Conservation (phyloP, 1,140 invertebrate genomes). For the Drosophila tristis region DNA sequence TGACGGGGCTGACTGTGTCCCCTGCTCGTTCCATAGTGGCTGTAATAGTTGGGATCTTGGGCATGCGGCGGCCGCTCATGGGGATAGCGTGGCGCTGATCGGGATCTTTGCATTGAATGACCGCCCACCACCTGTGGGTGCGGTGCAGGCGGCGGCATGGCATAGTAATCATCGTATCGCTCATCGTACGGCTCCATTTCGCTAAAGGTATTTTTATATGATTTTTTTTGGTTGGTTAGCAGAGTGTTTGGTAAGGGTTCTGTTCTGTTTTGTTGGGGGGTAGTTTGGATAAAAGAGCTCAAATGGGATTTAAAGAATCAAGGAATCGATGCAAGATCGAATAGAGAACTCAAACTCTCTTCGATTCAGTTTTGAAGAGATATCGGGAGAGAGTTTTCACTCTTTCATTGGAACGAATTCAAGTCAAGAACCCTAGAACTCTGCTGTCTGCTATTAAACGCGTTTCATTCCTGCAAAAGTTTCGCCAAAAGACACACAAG, state of each 20-base stretch:
- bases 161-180: conserved; percentile 72
- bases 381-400: too few relatives aligned
- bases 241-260: conserved; percentile 10
- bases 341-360: too few relatives aligned
- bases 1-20: conserved; percentile 31
- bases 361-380: too few relatives aligned
- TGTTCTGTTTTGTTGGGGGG: conserved; percentile 4
- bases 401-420: neutral
- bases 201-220: conserved; percentile 67
- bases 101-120: conserved; percentile 67
- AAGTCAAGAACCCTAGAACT: neutral
- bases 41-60: conserved; percentile 73
- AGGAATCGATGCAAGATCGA: neutral
- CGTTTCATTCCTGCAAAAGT: conserved; percentile 59
- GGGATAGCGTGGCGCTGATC: conserved; percentile 74
- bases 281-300: neutral
- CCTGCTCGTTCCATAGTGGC: conserved; percentile 55
- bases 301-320: too few relatives aligned
- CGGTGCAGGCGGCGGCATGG: conserved; percentile 59
- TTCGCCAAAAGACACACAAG: conserved; percentile 76
- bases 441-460: conserved; percentile 9
- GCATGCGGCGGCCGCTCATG: conserved; percentile 60
- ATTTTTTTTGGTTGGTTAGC: conserved; percentile 51
- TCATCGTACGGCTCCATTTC: conserved; percentile 83
- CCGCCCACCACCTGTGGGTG: conserved; percentile 25